phyloP scores from a whole-genome alignment of 2,888 invertebrate species.

The Sinhomidia bicolor region DNA sequence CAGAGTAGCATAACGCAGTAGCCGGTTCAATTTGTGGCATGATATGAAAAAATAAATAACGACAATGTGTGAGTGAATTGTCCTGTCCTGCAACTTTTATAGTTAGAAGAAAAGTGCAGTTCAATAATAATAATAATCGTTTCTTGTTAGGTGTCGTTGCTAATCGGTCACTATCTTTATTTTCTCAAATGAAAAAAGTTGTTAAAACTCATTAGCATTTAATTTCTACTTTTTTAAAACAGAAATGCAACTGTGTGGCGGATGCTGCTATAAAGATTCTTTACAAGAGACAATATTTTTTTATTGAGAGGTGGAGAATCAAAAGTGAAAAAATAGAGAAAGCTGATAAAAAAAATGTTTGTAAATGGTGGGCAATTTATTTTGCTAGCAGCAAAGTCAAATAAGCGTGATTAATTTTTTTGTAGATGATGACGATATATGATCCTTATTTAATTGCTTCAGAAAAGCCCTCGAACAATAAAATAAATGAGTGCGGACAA shows the following conservation, averaged over 20 bases:
- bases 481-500: slow-evolving; percentile 11
- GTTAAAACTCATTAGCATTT: slow-evolving; percentile 70
- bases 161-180: slow-evolving; percentile 66
- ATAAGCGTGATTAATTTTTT: background rate
- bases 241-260: background rate
- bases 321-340: slow-evolving; percentile 55
- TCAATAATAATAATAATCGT: slow-evolving; percentile 45
- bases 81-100: slow-evolving; percentile 54
- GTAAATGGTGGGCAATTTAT: slow-evolving; percentile 17
- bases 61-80: background rate
- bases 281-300: slow-evolving; percentile 13
- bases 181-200: slow-evolving; percentile 59
- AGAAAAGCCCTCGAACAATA: background rate
- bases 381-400: slow-evolving; percentile 38
- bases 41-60: too few species aligned
- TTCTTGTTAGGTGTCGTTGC: slow-evolving; percentile 63
- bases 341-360: slow-evolving; percentile 48
- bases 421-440: background rate
- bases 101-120: slow-evolving; percentile 10
- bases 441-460: slow-evolving; percentile 41
- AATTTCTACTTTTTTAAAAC: slow-evolving; percentile 51
- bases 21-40: background rate
- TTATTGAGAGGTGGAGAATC: slow-evolving; percentile 22
- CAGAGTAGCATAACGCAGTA: background rate
- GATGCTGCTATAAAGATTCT: background rate